Base-by-base conservation (phyloP, 2,797 vertebrate genomes). In the Typhlichthys subterraneus region DNA sequence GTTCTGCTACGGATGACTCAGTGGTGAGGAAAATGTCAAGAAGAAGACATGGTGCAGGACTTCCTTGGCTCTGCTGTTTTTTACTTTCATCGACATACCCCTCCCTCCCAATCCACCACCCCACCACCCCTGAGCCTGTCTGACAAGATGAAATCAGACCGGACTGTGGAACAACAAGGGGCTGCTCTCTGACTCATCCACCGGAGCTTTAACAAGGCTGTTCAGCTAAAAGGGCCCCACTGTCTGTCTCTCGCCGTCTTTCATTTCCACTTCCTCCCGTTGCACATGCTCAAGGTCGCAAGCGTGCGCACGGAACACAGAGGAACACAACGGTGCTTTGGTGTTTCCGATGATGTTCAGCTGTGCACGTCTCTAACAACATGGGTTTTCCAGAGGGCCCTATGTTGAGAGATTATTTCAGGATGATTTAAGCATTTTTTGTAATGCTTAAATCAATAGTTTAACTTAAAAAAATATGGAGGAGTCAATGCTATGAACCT, bases 101-200 rank as follows among this genome's bases (percentile, higher is more conserved):
- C 38, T 9, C 7, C 38, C 38, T 1, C 33, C 33, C 8, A 38
- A 38, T 9, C 33, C 33, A 6, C 33, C 38, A 7, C 38, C 33
- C 45, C 14, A 67, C 59, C 68, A 60, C 73, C 83, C 81, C 54
- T 61, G 73, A 88, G 84, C 77, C 54, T 65, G 66, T 68, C 80
- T 87, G 87, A 88, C 69, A 65, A 89, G 88, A 92, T 91, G 86
- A 88, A 91, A 90, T 84, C 72, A 59, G 87, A 85, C 83, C 83
- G 81, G 76, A 82, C 83, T 80, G 70, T 0, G 50, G 74, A 83
- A 85, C 78, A 87, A 79, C 81, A 77, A 86, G 81, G 74, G 69
- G 65, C 75, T 72, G 77, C 75, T 75, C 81, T 87, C 78, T 87
- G 88, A 90, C 87, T 89, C 87, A 87, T 76, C 74, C 73, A 79